phyloP scores from a whole-genome alignment of 1,140 invertebrate genomes.

The Lycorma delicatula region DNA sequence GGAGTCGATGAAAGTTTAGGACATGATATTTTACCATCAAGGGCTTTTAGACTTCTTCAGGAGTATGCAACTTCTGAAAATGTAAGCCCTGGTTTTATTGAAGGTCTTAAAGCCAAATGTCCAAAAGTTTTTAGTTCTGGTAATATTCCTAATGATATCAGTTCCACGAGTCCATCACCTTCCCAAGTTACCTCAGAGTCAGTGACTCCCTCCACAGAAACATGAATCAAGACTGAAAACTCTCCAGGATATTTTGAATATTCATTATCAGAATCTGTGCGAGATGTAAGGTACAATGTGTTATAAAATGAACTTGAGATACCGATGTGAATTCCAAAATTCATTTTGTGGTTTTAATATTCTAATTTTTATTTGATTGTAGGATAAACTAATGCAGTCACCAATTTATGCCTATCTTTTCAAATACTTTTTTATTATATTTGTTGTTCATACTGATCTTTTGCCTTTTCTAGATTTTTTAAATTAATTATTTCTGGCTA shows the following conservation, averaged over 20 bases:
- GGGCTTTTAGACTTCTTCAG: constrained; percentile 42
- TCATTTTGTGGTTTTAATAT: constrained; percentile 16
- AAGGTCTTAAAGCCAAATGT: constrained; percentile 27
- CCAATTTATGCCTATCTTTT: constrained; percentile 3
- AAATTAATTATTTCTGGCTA: constrained; percentile 9
- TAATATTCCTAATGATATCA: constrained; percentile 10
- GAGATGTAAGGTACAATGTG: no score
- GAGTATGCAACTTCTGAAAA: constrained; percentile 28
- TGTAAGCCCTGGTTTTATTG: constrained; percentile 23
- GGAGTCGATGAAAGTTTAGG: constrained; percentile 18
- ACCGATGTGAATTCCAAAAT: no score
- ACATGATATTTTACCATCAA: constrained; percentile 44
- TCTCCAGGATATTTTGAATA: no score
- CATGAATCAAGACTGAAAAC: constrained; percentile 23
- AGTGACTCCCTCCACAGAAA: constrained; percentile 17
- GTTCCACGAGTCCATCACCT: constrained; percentile 5
- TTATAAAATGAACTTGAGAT: no score
- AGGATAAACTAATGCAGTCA: neutral
- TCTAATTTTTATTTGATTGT: constrained; percentile 3
- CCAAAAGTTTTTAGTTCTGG: constrained; percentile 25
- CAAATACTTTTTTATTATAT: constrained; percentile 10
- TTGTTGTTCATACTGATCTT: constrained; percentile 14
- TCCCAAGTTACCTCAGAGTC: neutral
- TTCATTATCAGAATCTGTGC: no score
- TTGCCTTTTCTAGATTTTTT: constrained; percentile 14